Conservation (phyloP, 2,888 invertebrate species). For the Drosophila paracracens region DNA sequence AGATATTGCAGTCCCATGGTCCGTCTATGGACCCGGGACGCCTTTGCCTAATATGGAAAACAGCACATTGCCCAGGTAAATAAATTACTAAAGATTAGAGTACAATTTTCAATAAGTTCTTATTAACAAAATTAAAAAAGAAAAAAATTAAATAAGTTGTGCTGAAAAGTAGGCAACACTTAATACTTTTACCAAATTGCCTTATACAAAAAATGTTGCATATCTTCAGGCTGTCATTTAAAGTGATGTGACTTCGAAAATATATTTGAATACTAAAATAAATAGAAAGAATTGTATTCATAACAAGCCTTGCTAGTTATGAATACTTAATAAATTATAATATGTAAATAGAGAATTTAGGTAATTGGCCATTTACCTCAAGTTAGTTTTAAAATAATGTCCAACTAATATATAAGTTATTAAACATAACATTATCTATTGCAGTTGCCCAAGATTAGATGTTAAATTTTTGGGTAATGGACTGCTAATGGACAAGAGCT, state of each 20-base stretch:
- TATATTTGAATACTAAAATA: not conserved
- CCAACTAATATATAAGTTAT: not conserved
- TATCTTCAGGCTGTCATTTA: not conserved
- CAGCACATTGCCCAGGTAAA: constrained; percentile 83
- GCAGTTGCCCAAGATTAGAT: constrained; percentile 83
- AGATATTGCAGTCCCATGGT: constrained; percentile 85
- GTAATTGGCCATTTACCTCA: not conserved
- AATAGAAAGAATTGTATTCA: not conserved
- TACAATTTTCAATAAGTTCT: not conserved
- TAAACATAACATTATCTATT: constrained; percentile 6
- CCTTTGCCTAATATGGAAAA: constrained; percentile 83
- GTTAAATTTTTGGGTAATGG: constrained; percentile 78
- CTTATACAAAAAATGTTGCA: constrained; percentile 3
- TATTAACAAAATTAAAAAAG: not conserved
- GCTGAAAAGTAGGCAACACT: constrained; percentile 29
- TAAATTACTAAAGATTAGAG: constrained; percentile 6
- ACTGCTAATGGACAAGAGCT: constrained; percentile 54
- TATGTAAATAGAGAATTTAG: not conserved
- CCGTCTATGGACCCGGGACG: constrained; percentile 83
- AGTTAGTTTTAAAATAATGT: not conserved
- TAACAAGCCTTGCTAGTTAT: not conserved
- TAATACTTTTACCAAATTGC: fast-evolving
- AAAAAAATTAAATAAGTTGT: not conserved
- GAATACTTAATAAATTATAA: not conserved
- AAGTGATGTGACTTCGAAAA: not conserved